Evolutionary conservation across 2,113 vertebrate genomes (phyloP).

Genomic region (Cygnus buccinator): DNA sequence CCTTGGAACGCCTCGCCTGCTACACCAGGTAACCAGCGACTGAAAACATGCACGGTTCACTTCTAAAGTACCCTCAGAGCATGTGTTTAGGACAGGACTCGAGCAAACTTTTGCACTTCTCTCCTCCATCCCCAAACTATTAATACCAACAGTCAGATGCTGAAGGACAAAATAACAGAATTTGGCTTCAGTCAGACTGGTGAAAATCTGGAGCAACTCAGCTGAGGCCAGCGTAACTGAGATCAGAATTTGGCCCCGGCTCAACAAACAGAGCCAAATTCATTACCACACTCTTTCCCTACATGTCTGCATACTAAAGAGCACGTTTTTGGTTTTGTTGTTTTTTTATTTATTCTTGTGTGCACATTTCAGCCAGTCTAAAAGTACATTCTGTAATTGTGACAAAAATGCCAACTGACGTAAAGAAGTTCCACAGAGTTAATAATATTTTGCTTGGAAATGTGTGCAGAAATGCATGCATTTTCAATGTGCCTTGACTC

Average conservation of each 20-base stretch:
- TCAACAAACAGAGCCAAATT: conserved; percentile 69
- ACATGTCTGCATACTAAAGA: conserved; percentile 74
- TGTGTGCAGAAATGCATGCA: neutral
- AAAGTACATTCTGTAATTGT: conserved; percentile 75
- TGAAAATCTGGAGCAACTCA: conserved; percentile 55
- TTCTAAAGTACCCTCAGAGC: neutral
- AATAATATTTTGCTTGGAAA: conserved; percentile 77
- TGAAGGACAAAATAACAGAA: conserved; percentile 42
- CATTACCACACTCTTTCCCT: conserved; percentile 73
- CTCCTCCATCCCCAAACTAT: neutral
- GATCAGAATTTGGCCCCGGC: conserved; percentile 59
- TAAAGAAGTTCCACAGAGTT: conserved; percentile 58
- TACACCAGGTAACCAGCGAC: neutral
- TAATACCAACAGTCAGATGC: conserved; percentile 29
- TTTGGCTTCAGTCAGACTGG: conserved; percentile 25
- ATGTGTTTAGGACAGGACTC: neutral
- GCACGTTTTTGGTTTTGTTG: conserved; percentile 3
- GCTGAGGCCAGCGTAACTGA: conserved; percentile 47
- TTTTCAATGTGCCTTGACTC: conserved; percentile 15
- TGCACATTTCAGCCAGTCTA: conserved; percentile 53
- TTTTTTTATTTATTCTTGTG: neutral
- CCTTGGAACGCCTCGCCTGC: neutral
- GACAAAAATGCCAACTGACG: conserved; percentile 76
- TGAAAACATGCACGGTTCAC: fast-evolving
- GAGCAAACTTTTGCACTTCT: neutral